phyloP scores from a whole-genome alignment of 2,797 vertebrate species.

The Smutsia gigantea region DNA sequence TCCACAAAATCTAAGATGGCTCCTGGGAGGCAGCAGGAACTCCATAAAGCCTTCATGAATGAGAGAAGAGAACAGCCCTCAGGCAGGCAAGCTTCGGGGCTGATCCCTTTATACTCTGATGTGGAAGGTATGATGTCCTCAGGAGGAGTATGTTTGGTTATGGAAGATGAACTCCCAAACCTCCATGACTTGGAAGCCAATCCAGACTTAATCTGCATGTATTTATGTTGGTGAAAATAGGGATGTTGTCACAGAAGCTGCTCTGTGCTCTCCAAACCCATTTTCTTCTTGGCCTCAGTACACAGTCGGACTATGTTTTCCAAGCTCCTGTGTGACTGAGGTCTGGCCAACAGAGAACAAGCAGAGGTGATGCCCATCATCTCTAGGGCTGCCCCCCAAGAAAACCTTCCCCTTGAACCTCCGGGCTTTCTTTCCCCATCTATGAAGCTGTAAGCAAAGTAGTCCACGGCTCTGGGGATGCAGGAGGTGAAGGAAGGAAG shows the following conservation, averaged over 20 bases:
- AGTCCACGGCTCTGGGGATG: neutral
- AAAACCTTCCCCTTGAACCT: neutral
- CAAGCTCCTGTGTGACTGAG: neutral
- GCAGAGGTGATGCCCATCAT: conserved; percentile 9
- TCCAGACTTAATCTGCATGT: neutral
- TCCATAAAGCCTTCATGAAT: neutral
- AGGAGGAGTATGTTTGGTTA: neutral
- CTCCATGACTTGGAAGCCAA: conserved; percentile 75
- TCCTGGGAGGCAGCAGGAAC: neutral
- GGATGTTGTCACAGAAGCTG: neutral
- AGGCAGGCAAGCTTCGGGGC: neutral
- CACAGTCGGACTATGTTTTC: neutral
- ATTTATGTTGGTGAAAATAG: neutral
- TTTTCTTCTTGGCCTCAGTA: neutral
- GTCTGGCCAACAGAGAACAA: neutral
- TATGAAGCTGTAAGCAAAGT: neutral
- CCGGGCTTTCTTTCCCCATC: neutral
- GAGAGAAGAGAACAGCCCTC: neutral
- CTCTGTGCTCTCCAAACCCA: neutral
- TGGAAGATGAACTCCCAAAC: neutral
- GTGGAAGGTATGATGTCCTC: neutral
- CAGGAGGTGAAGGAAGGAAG: neutral
- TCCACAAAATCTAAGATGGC: neutral
- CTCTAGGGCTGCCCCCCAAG: neutral
- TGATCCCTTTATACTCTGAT: neutral